These are phyloP conservation scores for Elegia similella DNA, from an alignment of 2,888 invertebrate species.

Conservation along the genomic window DNA sequence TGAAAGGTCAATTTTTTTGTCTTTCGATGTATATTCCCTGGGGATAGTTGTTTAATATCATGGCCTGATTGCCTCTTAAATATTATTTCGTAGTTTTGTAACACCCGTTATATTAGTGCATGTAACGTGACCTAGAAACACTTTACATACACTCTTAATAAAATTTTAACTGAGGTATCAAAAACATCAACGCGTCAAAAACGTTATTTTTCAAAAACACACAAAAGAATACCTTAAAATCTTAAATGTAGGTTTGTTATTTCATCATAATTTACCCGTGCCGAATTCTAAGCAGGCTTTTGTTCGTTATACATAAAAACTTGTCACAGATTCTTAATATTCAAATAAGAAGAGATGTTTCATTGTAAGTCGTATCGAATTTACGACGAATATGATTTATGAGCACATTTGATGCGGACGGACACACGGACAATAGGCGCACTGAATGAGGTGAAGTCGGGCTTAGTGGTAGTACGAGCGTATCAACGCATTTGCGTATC, in stretches of 20 bases:
- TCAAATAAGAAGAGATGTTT: constrained; percentile 72
- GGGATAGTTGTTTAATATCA: too few relatives aligned
- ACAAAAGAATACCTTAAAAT: not conserved
- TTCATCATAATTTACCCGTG: constrained; percentile 16
- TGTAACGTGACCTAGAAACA: too few relatives aligned
- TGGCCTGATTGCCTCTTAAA: too few relatives aligned
- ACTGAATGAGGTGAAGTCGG: constrained; percentile 40
- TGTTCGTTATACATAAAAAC: constrained; percentile 18
- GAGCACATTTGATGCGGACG: constrained; percentile 74
- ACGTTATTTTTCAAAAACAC: not conserved
- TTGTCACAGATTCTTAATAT: constrained; percentile 47
- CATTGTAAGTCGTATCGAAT: constrained; percentile 76
- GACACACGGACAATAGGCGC: constrained; percentile 72
- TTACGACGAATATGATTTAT: constrained; percentile 80
- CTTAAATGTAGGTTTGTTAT: constrained; percentile 5
- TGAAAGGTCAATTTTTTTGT: too few relatives aligned
- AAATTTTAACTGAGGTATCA: too few relatives aligned
- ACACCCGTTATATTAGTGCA: too few relatives aligned
- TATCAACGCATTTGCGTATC: not conserved
- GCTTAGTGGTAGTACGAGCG: not conserved
- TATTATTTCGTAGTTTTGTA: too few relatives aligned
- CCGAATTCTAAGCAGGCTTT: constrained; percentile 14
- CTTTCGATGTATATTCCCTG: too few relatives aligned
- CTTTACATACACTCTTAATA: too few relatives aligned
- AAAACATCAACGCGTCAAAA: not conserved